These are phyloP conservation scores for Helicoverpa zea DNA, from an alignment of 1,140 invertebrate species.

Conservation along the genomic window DNA sequence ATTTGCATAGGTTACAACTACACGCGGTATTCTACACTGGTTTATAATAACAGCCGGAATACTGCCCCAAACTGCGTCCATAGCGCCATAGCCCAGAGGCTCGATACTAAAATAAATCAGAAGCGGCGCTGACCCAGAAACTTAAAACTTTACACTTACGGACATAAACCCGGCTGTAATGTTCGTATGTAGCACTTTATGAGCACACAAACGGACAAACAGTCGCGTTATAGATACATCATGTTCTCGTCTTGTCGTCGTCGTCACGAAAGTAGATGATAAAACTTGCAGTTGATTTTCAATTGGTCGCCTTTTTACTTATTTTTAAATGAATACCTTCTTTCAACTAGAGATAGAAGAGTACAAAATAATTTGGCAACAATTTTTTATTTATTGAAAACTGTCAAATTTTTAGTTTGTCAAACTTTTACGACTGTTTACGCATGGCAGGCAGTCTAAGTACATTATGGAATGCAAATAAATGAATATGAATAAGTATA, in stretches of 20 bases:
- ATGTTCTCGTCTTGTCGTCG: no score
- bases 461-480: no score
- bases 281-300: no score
- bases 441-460: no score
- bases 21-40: not conserved
- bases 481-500: not conserved
- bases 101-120: slow-evolving; percentile 22
- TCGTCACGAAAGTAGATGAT: no score
- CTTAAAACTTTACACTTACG: slow-evolving; percentile 22
- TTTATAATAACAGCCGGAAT: slow-evolving; percentile 11
- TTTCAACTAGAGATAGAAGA: no score
- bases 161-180: slow-evolving; percentile 10
- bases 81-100: not conserved
- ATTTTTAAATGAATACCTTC: no score
- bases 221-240: not conserved
- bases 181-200: slow-evolving; percentile 5
- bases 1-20: not conserved
- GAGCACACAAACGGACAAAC: slow-evolving; percentile 17
- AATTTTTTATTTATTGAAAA: no score
- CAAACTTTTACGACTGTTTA: no score
- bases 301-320: no score
- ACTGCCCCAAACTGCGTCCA: not conserved
- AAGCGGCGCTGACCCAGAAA: slow-evolving; percentile 18
- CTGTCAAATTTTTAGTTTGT: no score
- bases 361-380: no score